Evolutionary conservation across 2,888 invertebrate genomes (phyloP).

Genomic region (Uropetala carovei): DNA sequence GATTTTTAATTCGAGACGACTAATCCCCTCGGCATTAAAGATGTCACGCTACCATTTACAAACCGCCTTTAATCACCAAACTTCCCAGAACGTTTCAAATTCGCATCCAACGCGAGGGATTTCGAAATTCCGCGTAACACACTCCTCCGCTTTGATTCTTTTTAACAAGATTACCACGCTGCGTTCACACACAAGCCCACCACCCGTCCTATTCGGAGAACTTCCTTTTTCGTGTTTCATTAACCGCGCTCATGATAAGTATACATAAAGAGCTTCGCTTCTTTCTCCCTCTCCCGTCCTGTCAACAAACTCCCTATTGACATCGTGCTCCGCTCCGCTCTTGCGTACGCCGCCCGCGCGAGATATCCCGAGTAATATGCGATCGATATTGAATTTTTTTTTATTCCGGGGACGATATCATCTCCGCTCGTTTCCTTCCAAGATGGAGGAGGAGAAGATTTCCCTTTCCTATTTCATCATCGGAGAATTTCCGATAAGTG

Average conservation of each 20-base stretch:
- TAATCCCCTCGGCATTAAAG: too few relatives aligned
- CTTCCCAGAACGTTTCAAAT: too few relatives aligned
- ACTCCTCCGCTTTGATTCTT: neutral
- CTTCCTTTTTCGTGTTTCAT: neutral
- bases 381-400: constrained; percentile 17
- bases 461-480: constrained; percentile 44
- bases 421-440: neutral
- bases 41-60: too few relatives aligned
- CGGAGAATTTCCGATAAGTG: constrained; percentile 59
- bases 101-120: too few relatives aligned
- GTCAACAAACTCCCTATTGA: neutral
- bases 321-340: neutral
- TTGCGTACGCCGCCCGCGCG: neutral
- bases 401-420: neutral
- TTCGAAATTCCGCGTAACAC: too few relatives aligned
- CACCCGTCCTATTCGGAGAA: neutral
- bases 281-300: neutral
- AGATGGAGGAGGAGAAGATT: neutral
- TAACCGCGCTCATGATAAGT: neutral
- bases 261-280: too few relatives aligned
- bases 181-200: neutral
- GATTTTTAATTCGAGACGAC: too few relatives aligned
- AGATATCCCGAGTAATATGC: neutral
- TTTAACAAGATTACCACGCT: neutral
- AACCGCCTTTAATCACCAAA: too few relatives aligned